Conservation (phyloP, 2,888 invertebrate genomes). For the Chironomus riparius region DNA sequence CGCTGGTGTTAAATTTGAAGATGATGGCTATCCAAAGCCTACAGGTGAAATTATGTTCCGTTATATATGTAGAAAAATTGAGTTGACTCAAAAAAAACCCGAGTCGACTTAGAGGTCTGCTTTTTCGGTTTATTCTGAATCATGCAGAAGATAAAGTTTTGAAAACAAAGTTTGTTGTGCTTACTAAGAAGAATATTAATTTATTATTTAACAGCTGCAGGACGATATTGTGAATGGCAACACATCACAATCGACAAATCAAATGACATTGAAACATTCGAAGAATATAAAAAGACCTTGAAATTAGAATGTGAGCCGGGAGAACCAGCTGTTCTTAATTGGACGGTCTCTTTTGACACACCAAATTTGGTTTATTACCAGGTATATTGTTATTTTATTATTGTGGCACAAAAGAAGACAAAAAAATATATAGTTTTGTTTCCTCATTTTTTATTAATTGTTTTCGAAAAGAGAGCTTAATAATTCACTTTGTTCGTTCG, state of each 20-base stretch:
- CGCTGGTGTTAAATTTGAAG: conserved; percentile 70
- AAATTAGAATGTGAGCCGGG: conserved; percentile 67
- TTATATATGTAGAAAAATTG: no score
- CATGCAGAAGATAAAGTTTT: no score
- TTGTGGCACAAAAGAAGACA: no score
- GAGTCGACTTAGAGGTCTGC: no score
- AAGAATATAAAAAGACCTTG: conserved; percentile 66
- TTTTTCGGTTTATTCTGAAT: no score
- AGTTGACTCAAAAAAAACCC: no score
- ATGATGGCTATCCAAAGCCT: conserved; percentile 68
- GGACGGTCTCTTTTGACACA: conserved; percentile 78
- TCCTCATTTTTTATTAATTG: no score
- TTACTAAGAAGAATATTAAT: no score
- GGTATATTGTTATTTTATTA: conserved; percentile 45
- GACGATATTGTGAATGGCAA: conserved; percentile 80
- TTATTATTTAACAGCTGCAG: conserved; percentile 47
- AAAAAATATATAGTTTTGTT: no score
- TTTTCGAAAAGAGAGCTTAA: no score
- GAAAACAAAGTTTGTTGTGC: no score
- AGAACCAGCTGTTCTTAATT: conserved; percentile 65
- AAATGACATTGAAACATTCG: conserved; percentile 61
- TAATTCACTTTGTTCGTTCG: no score
- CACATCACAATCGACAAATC: conserved; percentile 71
- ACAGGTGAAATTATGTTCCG: conserved; percentile 41
- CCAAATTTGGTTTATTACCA: conserved; percentile 83